Conservation (phyloP, 1,140 invertebrate genomes). For the Drosophila sechellia region DNA sequence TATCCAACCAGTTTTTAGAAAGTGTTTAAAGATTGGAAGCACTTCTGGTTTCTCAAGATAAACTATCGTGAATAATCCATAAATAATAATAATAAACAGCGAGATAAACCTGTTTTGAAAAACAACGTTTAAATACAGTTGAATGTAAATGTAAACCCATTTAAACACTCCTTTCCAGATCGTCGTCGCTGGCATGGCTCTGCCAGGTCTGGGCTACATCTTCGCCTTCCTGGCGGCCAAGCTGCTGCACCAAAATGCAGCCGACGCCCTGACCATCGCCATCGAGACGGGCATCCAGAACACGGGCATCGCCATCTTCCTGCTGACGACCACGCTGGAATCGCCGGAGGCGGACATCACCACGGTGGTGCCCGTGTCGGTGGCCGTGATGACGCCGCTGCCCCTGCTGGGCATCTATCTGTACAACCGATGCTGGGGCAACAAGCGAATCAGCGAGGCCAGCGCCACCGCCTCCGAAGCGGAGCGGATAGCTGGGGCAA, state of each 20-base stretch:
- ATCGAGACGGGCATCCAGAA: conserved; percentile 98
- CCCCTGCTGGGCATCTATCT: conserved; percentile 87
- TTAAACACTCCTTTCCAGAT: conserved; percentile 86
- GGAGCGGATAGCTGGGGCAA: conserved; percentile 51
- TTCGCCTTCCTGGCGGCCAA: conserved; percentile 88
- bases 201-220: conserved; percentile 95
- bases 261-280: conserved; percentile 93
- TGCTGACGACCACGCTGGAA: conserved; percentile 89
- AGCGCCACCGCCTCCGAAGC: not conserved
- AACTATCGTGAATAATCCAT: too few species aligned
- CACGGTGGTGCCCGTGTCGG: conserved; percentile 94
- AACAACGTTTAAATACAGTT: too few species aligned
- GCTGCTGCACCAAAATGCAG: conserved; percentile 87
- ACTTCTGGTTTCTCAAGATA: too few species aligned
- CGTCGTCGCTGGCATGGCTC: conserved; percentile 91
- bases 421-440: conserved; percentile 43
- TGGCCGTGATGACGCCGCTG: conserved; percentile 96
- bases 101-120: too few species aligned
- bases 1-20: too few species aligned
- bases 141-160: too few species aligned
- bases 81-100: too few species aligned
- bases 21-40: too few species aligned
- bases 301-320: conserved; percentile 94
- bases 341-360: conserved; percentile 92
- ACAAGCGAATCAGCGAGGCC: not conserved